Evolutionary conservation across 2,797 vertebrate genomes (phyloP), one percentile per base, ranked within the genome.

Genomic region (Borostomias antarcticus): DNA sequence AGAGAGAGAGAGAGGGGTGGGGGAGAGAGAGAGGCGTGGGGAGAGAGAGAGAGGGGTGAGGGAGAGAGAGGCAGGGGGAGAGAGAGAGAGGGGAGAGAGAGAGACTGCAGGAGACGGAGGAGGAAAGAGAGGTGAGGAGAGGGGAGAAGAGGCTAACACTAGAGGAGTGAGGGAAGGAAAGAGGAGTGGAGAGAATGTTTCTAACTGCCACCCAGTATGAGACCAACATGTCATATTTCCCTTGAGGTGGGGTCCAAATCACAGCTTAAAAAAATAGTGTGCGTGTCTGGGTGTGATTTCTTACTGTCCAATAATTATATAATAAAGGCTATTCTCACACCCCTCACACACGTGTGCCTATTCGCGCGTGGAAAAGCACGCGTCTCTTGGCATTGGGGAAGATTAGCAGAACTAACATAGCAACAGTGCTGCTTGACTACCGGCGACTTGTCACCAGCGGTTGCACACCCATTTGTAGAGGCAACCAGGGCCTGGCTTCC

Each of bases 381-480:
- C 35, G 45, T 52, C 21, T 32, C 66, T 29, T 32, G 47, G 45
- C 25, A 65, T 54, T 47, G 76, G 71, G n/a, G 52, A 6, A 66
- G 48, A 61, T 70, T 56, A 57, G 51, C 26, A 53, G 15, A 69
- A 73, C 75, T 79, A 77, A 89, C 86, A 85, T 88, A 85, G 90
- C 88, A 91, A 92, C 91, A 92, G 87, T 76, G 81, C 74, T 69
- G 79, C 70, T 75, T 81, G 78, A 70, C 74, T 85, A 78, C 84
- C 72, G 81, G 74, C 52, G 67, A 75, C 37, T 79, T 26, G 4
- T 47, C 77, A 37, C 30, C 76, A 84, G 75, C 85, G 80, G 83
- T 81, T 77, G 81, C 75, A 53, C 2, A 53, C 75, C 84, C 77
- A 66, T 68, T 70, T 64, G 58, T 66, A 70, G 62, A 72, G 82